These are phyloP conservation scores for Sapayoa aenigma DNA, from an alignment of 2,113 vertebrate species.

Conservation along the genomic window DNA sequence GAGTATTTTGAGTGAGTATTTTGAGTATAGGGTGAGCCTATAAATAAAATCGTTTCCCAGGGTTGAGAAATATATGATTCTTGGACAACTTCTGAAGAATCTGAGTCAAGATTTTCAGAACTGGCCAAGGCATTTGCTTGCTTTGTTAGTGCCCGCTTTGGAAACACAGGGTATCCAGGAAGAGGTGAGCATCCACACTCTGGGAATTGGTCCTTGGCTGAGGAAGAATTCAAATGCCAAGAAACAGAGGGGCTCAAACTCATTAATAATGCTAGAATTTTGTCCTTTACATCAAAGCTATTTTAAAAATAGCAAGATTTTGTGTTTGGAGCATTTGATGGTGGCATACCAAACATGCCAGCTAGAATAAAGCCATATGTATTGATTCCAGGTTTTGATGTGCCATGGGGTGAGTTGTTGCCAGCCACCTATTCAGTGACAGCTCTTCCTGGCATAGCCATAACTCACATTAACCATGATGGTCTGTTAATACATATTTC, in stretches of 20 bases:
- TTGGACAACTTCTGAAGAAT: neutral
- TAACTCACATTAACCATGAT: neutral
- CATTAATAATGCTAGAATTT: neutral
- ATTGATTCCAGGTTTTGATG: neutral
- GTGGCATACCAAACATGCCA: neutral
- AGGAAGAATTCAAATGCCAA: fast-evolving
- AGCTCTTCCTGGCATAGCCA: neutral
- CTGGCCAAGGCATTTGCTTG: neutral
- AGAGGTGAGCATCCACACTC: neutral
- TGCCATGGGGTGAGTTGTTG: neutral
- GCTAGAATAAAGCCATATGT: neutral
- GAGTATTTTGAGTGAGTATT: neutral
- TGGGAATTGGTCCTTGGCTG: neutral
- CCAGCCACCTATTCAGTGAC: neutral
- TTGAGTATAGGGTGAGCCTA: neutral
- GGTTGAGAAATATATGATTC: neutral
- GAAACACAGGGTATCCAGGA: neutral
- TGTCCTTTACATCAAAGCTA: neutral
- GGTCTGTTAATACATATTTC: neutral
- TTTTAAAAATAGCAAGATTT: neutral
- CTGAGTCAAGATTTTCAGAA: neutral
- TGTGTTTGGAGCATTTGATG: neutral
- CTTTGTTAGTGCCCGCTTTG: neutral
- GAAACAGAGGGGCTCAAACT: neutral
- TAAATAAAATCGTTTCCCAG: neutral